Base-by-base conservation (phyloP, 2,888 invertebrate species). In the Drosophila ustulata region DNA sequence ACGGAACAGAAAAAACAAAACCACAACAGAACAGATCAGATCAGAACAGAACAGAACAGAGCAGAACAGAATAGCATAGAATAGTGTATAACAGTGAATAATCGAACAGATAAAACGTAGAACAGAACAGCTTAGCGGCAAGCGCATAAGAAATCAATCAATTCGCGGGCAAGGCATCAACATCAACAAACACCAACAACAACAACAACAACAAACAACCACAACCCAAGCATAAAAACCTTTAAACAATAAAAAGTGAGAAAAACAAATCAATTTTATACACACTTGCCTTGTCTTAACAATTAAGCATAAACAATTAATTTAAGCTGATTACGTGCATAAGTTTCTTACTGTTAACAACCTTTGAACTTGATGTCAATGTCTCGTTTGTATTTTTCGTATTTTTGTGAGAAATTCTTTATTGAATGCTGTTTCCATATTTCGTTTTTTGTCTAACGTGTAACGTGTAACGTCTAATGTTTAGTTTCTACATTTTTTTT, bases 111-210 rank as follows among this genome's bases (percentile, higher is more conserved):
- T 37, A 23, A 37, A 34, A 47, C 9, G 25, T 30, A 47, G 72
- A 73, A 68, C 52, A 73, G 68, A 78, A 9, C 52, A 73, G 68
- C 69, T 8, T 79, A 76, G 75, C 75, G 75, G 75, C 26, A 78
- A 76, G 79, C 75, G 75, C 75, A 76, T 76, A 76, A 76, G 75
- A 51, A 67, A 23, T 43, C 32, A 18, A 45, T 56, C 47, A 67
- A 41, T 13, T 49, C 5, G 28, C 39, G 41, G 46, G 9, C 37
- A 71, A 82, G 71, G 58, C 57, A 62, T 18, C 18, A 39, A 46
- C 13, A 32, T 39, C 9, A 26, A 7, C 57, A 45, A 25, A 32
- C 34, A 32, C 9, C 6, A 50, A 39, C 11, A 37, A 4, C 18
- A n/a, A n/a, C n/a, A n/a, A n/a, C n/a, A n/a, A n/a, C n/a, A n/a